Evolutionary conservation across 64 coral and sea anemone species (phyloP).

Genomic region (Dendrophyllia cribrosa): DNA sequence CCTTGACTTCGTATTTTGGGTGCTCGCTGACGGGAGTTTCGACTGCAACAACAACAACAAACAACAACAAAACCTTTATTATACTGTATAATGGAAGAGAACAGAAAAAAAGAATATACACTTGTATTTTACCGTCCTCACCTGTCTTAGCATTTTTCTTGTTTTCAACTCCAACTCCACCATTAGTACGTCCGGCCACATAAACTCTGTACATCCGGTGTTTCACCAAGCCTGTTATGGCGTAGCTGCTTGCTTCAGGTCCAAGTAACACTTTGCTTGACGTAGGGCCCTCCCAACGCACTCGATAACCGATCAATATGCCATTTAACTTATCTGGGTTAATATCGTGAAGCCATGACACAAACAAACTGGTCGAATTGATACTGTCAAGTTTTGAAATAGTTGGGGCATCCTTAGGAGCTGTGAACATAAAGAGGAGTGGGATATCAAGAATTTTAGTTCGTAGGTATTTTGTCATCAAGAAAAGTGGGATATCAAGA

Average conservation of each 20-base stretch:
- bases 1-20: too few species aligned
- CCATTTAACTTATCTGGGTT: background rate
- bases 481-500: too few species aligned
- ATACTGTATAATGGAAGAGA: too few species aligned
- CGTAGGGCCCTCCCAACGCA: background rate
- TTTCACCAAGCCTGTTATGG: background rate
- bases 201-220: background rate
- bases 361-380: conserved; percentile 6
- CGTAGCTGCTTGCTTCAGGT: background rate
- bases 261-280: background rate
- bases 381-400: background rate
- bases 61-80: too few species aligned
- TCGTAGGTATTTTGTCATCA: too few species aligned
- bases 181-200: background rate
- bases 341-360: background rate
- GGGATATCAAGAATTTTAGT: too few species aligned
- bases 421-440: background rate
- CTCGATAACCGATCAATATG: conserved; percentile 8
- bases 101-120: too few species aligned
- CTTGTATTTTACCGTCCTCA: background rate
- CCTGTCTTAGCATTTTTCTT: background rate
- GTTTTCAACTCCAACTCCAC: background rate
- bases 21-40: too few species aligned
- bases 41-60: too few species aligned
- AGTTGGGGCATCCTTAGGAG: background rate